Base-by-base conservation (phyloP, 2,797 vertebrate species). In the Botia kubotai region DNA sequence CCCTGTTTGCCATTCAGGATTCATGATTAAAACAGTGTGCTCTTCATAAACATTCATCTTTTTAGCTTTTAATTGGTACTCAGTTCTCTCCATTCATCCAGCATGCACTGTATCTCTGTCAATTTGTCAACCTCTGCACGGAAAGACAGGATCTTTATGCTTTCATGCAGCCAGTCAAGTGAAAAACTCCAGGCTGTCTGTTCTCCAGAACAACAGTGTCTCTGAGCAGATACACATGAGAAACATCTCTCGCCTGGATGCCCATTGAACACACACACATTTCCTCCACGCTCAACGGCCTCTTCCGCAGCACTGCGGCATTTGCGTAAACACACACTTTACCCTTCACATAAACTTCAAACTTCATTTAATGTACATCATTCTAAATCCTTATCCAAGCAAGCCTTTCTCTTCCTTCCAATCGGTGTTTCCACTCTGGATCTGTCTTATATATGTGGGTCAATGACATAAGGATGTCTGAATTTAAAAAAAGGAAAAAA, bases 201-300 rank as follows among this genome's bases (percentile, higher is more conserved):
- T 72, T 74, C 79, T 69, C 52, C 77, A 73, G 57, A 14, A 46
- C 71, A 77, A 79, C 60, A 70, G 68, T 71, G 71, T 55, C 67
- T 75, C 80, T 79, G 69, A 10, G 8, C 58, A 29, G 72, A 76
- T 80, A 84, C 79, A 73, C 65, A 79, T 76, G 72, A 80, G 73
- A 77, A 74, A 77, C 63, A 76, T 72, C 58, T 71, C 78, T 81
- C 60, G 70, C 70, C 79, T 74, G 72, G 60, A 76, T 85, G 73
- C 23, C 86, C 80, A 72, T 84, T 80, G 83, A 77, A 80, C 83
- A 83, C 75, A 50, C 57, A 23, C 77, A 62, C 46, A 70, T 55
- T 11, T 39, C 81, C 23, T 26, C 60, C 13, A 14, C 4, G 50
- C 33, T 70, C 66, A 70, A 70, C 43, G 23, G 63, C 17, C 36